These are phyloP conservation scores for Rhopalosiphum padi DNA, from an alignment of 1,140 invertebrate genomes.

Conservation along the genomic window DNA sequence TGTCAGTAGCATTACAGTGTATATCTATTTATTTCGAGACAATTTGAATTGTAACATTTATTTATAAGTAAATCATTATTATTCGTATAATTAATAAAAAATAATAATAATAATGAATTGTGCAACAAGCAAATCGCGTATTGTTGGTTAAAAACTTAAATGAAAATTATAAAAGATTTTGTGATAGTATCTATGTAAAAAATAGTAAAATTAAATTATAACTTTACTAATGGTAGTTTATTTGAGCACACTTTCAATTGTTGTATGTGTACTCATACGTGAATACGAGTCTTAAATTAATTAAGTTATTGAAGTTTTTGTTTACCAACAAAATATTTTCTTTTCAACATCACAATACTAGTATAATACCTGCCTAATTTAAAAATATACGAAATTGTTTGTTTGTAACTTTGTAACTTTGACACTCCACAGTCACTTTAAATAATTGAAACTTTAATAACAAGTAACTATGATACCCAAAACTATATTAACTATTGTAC, in stretches of 20 bases:
- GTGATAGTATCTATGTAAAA: background rate
- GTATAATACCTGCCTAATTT: background rate
- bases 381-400: background rate
- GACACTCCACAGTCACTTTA: background rate
- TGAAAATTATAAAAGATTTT: background rate
- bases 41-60: background rate
- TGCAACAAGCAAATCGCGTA: background rate
- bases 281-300: background rate
- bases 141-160: background rate
- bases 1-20: background rate
- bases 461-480: background rate
- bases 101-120: background rate
- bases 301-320: background rate
- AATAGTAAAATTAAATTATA: background rate
- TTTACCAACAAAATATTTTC: background rate
- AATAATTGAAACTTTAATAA: background rate
- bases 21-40: background rate
- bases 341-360: background rate
- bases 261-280: background rate
- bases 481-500: background rate
- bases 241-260: background rate
- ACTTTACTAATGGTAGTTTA: background rate
- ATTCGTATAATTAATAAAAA: background rate
- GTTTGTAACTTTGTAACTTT: background rate
- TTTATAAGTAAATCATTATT: background rate